Evolutionary conservation across 1,140 invertebrate genomes (phyloP).

Genomic region (Euwallacea similis): DNA sequence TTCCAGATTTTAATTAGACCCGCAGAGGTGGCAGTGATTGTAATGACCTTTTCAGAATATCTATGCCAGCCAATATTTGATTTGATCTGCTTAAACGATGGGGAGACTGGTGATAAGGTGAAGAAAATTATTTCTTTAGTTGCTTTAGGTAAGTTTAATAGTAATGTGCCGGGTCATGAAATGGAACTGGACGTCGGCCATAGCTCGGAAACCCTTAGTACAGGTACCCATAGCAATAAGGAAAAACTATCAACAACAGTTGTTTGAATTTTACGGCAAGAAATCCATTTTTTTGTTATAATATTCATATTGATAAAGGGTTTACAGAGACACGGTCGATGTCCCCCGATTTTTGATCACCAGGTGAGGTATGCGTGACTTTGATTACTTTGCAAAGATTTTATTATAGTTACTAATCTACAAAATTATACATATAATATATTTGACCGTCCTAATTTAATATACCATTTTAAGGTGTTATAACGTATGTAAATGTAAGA

Average conservation of each 20-base stretch:
- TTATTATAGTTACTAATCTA: neutral
- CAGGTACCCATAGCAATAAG: too few species aligned
- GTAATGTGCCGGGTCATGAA: too few species aligned
- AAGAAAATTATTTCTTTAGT: slow-evolving; percentile 70
- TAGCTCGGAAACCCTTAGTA: too few species aligned
- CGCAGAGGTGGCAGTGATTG: slow-evolving; percentile 76
- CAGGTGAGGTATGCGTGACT: too few species aligned
- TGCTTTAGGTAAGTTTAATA: slow-evolving; percentile 59
- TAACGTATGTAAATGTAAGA: slow-evolving; percentile 86
- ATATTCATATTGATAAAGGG: too few species aligned
- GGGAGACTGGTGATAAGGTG: slow-evolving; percentile 55
- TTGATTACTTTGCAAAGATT: too few species aligned
- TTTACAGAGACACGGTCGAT: too few species aligned
- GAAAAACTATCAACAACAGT: too few species aligned
- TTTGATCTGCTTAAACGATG: slow-evolving; percentile 48
- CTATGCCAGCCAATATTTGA: slow-evolving; percentile 68
- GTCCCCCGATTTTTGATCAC: too few species aligned
- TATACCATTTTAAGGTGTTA: slow-evolving; percentile 65
- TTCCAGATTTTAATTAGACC: slow-evolving; percentile 68
- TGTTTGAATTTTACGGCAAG: too few species aligned
- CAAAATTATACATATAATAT: neutral
- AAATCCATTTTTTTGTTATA: too few species aligned
- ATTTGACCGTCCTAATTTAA: neutral
- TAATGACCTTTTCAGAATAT: slow-evolving; percentile 82
- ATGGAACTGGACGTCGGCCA: too few species aligned